These are phyloP conservation scores for Odontomachus brunneus DNA, from an alignment of 1,140 invertebrate species.

Conservation along the genomic window DNA sequence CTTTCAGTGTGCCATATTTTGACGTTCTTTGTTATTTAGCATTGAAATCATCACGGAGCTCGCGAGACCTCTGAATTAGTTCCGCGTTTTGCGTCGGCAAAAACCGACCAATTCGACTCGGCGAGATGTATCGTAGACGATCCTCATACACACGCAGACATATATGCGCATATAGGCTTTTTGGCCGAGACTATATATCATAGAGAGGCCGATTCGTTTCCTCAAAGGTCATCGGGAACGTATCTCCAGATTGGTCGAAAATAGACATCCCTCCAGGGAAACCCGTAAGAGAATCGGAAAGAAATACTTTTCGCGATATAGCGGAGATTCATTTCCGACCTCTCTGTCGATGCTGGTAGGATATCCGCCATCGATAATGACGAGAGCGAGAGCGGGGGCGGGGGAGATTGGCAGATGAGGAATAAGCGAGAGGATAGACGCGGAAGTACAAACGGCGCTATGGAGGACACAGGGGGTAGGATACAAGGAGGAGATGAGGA, in stretches of 20 bases:
- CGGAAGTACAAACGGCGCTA: conserved; percentile 22
- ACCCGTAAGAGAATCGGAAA: conserved; percentile 4
- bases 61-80: too few relatives aligned
- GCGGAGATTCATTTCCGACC: conserved; percentile 6
- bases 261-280: not conserved
- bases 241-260: conserved; percentile 4
- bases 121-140: too few relatives aligned
- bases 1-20: not conserved
- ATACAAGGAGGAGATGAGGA: not conserved
- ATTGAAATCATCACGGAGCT: not conserved
- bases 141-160: too few relatives aligned
- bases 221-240: not conserved
- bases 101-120: not conserved
- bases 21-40: not conserved
- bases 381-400: not conserved
- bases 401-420: not conserved
- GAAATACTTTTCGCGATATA: conserved; percentile 27
- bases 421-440: conserved; percentile 34
- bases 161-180: not conserved
- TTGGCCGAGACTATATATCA: not conserved
- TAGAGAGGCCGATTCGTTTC: not conserved
- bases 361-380: conserved; percentile 32
- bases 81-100: not conserved
- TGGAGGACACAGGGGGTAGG: conserved; percentile 23
- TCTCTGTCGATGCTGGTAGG: not conserved